Conservation (phyloP, 1,140 invertebrate species). For the Watersipora subatra region DNA sequence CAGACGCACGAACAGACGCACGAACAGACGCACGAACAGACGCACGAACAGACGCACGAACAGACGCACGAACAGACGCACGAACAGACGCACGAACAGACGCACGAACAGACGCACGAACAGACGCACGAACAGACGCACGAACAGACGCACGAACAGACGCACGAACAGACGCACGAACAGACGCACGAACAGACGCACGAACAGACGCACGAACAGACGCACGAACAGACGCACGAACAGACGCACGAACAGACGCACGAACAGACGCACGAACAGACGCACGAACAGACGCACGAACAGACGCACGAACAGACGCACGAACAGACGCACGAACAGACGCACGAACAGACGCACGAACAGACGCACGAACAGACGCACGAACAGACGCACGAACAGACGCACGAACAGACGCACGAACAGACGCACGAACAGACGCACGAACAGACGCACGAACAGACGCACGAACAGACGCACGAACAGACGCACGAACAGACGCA, state of each 20-base stretch:
- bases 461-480: slow-evolving; percentile 7
- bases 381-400: slow-evolving; percentile 16
- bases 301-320: slow-evolving; percentile 42
- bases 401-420: slow-evolving; percentile 17
- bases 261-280: slow-evolving; percentile 43
- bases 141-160: slow-evolving; percentile 22
- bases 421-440: slow-evolving; percentile 11
- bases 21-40: slow-evolving; percentile 12
- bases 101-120: slow-evolving; percentile 26
- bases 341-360: slow-evolving; percentile 11
- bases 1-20: slow-evolving; percentile 14
- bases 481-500: not conserved
- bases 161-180: slow-evolving; percentile 23
- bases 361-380: slow-evolving; percentile 13
- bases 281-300: slow-evolving; percentile 43
- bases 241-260: slow-evolving; percentile 36
- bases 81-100: slow-evolving; percentile 17
- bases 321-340: slow-evolving; percentile 12
- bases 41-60: slow-evolving; percentile 12
- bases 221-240: slow-evolving; percentile 14
- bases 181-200: slow-evolving; percentile 37
- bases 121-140: slow-evolving; percentile 11
- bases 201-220: slow-evolving; percentile 15
- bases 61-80: slow-evolving; percentile 1
- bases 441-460: slow-evolving; percentile 12